These are phyloP conservation scores for Poecilia wingei DNA, from an alignment of 2,797 vertebrate genomes.

Conservation along the genomic window DNA sequence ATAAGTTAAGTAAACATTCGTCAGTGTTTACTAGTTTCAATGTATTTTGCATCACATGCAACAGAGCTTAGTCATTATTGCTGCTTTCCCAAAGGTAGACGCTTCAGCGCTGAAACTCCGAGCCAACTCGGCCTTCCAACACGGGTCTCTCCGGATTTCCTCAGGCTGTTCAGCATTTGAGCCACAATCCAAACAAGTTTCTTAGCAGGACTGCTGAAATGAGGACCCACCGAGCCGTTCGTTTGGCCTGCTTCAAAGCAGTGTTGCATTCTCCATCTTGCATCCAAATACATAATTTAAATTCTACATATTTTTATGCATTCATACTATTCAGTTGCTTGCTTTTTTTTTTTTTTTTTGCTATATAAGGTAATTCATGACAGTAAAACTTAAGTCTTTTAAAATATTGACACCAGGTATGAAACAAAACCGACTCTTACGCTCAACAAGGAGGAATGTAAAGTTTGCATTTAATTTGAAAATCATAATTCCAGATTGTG, in stretches of 20 bases:
- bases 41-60: background rate
- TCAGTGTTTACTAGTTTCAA: background rate
- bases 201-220: background rate
- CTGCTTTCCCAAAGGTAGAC: slow-evolving; percentile 1
- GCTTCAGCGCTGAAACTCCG: background rate
- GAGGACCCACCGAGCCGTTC: background rate
- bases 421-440: background rate
- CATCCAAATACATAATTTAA: background rate
- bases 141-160: background rate
- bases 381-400: background rate
- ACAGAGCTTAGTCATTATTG: background rate
- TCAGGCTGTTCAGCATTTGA: background rate
- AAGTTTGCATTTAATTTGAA: background rate
- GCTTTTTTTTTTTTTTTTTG: background rate
- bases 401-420: background rate
- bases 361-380: background rate
- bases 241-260: background rate
- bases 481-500: background rate
- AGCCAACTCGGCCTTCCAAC: background rate
- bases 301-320: background rate
- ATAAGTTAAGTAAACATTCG: background rate
- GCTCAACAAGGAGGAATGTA: background rate
- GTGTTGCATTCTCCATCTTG: background rate
- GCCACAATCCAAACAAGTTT: background rate
- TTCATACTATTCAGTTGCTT: background rate